A percentile compares a stretch with the other conserved stretches of the same genome.
Conservation (phyloP, 30 jellyfish, hydroid and myxozoan species). For the Cassiopea andromeda region DNA sequence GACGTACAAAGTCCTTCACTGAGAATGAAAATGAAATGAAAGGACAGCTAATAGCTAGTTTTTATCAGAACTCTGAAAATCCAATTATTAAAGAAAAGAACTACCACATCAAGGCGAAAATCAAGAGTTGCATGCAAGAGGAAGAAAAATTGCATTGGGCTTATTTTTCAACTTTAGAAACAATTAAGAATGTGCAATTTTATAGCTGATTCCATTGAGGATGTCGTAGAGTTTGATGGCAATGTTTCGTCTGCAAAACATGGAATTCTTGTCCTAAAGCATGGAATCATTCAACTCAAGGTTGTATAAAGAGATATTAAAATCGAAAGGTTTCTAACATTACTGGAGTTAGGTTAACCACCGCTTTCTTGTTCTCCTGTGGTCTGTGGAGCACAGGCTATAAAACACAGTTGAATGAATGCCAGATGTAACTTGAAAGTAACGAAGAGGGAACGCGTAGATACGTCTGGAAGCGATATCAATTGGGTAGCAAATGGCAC, state of each 20-base stretch:
- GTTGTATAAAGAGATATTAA: background rate
- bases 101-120: background rate
- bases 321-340: background rate
- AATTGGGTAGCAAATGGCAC: background rate
- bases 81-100: constrained; percentile 32
- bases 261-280: constrained; percentile 17
- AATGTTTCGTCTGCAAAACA: constrained; percentile 12
- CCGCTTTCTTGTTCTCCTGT: background rate
- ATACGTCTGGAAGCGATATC: background rate
- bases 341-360: background rate
- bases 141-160: constrained; percentile 24
- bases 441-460: too few relatives aligned
- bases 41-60: constrained; percentile 36
- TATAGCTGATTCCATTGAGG: constrained; percentile 12
- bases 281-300: constrained; percentile 38
- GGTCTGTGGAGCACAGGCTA: background rate
- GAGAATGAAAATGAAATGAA: constrained; percentile 32
- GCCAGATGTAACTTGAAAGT: too few relatives aligned
- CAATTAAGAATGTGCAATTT: constrained; percentile 17
- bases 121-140: constrained; percentile 42
- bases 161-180: constrained; percentile 26
- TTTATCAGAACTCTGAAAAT: constrained; percentile 32
- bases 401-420: too few relatives aligned
- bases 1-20: constrained; percentile 32
- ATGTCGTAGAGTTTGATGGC: constrained; percentile 10